Conservation (phyloP, 1,140 invertebrate genomes). For the Planococcus citri region DNA sequence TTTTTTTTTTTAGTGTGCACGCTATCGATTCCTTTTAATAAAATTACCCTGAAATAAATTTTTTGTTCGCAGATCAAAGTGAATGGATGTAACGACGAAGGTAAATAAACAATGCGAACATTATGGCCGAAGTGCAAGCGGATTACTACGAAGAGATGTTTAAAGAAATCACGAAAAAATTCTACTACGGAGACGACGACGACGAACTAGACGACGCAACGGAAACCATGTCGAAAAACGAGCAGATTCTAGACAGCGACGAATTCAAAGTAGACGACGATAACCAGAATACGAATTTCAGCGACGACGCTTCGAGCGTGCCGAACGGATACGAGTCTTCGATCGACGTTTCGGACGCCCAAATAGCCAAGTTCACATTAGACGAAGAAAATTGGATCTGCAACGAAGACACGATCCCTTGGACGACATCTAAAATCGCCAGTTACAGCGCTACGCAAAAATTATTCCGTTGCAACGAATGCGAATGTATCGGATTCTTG, state of each 20-base stretch:
- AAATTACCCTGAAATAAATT: too few species aligned
- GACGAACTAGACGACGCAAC: slow-evolving; percentile 47
- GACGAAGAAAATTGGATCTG: slow-evolving; percentile 52
- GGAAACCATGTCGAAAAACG: slow-evolving; percentile 52
- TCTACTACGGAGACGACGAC: slow-evolving; percentile 67
- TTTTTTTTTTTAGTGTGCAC: too few species aligned
- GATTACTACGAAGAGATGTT: slow-evolving; percentile 62
- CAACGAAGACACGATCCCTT: slow-evolving; percentile 50
- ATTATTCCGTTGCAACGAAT: slow-evolving; percentile 58
- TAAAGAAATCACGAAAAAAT: slow-evolving; percentile 78
- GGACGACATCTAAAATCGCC: slow-evolving; percentile 56
- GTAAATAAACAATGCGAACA: not conserved
- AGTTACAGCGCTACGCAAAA: slow-evolving; percentile 57
- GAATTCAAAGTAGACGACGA: slow-evolving; percentile 24
- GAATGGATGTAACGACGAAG: not conserved
- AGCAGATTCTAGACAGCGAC: slow-evolving; percentile 40
- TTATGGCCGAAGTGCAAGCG: slow-evolving; percentile 30
- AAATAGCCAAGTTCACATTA: slow-evolving; percentile 34
- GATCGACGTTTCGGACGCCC: slow-evolving; percentile 5
- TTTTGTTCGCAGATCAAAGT: not conserved
- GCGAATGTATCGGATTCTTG: slow-evolving; percentile 64
- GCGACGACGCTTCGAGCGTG: not conserved
- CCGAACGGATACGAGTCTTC: slow-evolving; percentile 9
- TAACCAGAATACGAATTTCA: slow-evolving; percentile 20
- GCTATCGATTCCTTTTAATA: too few species aligned